A percentile compares a stretch with the other conserved stretches of the same genome.
Conservation (phyloP, 2,113 vertebrate genomes). For the Podarcis cretensis region DNA sequence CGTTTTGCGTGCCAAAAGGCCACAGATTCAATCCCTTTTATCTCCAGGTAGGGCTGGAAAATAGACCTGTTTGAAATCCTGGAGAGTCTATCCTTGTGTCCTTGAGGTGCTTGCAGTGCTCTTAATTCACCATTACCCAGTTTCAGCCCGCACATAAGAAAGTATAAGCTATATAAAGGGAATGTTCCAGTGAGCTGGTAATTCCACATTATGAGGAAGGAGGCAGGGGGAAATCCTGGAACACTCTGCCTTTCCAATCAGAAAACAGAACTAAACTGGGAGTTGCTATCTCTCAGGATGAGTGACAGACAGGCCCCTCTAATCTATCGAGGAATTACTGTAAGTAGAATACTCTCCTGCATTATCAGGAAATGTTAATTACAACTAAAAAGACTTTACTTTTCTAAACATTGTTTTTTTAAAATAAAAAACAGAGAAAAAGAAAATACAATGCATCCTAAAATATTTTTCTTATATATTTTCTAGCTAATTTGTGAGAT, state of each 20-base stretch:
- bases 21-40: background rate
- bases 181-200: background rate
- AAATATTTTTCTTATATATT: background rate
- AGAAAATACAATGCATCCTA: background rate
- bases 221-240: background rate
- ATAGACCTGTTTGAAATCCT: no score
- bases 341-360: background rate
- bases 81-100: no score
- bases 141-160: background rate
- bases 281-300: background rate
- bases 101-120: no score
- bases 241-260: background rate
- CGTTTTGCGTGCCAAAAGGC: background rate
- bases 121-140: background rate
- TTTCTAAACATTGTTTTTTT: no score
- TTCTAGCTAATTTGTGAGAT: background rate
- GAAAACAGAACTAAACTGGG: background rate
- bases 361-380: background rate
- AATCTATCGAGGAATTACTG: background rate
- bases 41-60: background rate
- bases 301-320: background rate
- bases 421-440: no score
- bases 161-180: background rate
- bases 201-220: background rate
- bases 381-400: background rate